A percentile compares a stretch with the other conserved stretches of the same genome.
phyloP scores from a whole-genome alignment of 2,797 vertebrate genomes.

The Mus spretus region DNA sequence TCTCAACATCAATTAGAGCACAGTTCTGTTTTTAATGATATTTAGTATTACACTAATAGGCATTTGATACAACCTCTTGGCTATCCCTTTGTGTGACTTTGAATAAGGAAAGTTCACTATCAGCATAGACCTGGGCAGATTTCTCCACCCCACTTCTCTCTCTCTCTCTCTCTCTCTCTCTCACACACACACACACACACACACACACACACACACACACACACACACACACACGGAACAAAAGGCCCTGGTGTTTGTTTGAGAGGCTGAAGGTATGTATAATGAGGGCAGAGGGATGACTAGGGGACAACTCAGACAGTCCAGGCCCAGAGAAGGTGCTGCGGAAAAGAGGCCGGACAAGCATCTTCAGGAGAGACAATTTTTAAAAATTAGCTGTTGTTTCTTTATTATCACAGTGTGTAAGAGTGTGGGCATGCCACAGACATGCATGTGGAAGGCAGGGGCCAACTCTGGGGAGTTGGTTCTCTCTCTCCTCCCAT shows the following conservation, averaged over 20 bases:
- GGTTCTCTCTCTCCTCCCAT: background rate
- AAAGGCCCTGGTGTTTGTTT: background rate
- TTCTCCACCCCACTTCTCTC: background rate
- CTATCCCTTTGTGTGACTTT: background rate
- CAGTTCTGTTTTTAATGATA: background rate
- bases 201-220: background rate
- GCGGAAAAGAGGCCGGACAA: background rate
- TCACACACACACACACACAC: background rate
- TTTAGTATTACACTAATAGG: background rate
- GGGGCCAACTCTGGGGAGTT: background rate
- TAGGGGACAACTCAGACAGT: background rate
- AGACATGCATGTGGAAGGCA: no score
- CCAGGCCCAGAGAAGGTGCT: accelerated
- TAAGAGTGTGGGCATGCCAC: background rate
- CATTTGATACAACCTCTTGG: background rate
- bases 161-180: no score
- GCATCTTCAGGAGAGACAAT: background rate
- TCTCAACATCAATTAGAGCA: background rate
- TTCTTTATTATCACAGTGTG: background rate
- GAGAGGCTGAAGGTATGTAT: background rate
- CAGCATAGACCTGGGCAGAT: background rate
- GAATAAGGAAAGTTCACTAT: background rate
- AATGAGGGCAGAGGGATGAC: background rate
- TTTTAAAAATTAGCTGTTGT: background rate
- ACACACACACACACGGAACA: background rate